Conservation (phyloP, 1,140 invertebrate species). For the Drosophila fuyamai region DNA sequence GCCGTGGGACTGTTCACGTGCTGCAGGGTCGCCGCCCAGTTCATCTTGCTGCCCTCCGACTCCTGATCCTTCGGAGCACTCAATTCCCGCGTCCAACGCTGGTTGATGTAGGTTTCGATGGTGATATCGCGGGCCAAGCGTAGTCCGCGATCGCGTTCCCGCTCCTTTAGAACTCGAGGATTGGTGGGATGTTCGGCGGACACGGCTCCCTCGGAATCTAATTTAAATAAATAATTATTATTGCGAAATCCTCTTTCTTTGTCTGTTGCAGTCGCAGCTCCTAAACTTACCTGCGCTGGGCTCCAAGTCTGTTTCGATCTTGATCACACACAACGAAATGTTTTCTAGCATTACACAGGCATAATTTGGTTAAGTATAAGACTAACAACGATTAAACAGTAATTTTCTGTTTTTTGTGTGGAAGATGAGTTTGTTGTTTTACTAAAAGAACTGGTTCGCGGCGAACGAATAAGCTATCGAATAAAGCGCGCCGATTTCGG, state of each 20-base stretch:
- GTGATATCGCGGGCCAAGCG: constrained; percentile 87
- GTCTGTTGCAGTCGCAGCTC: constrained; percentile 10
- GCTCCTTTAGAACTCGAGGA: constrained; percentile 76
- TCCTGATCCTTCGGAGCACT: background rate
- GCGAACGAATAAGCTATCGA: background rate
- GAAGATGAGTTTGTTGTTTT: constrained; percentile 26
- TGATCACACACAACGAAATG: constrained; percentile 82
- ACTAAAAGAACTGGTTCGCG: constrained; percentile 11
- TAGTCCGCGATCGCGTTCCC: constrained; percentile 86
- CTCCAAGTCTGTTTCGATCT: constrained; percentile 81
- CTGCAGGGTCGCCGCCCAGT: constrained; percentile 75
- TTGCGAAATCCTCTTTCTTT: constrained; percentile 31
- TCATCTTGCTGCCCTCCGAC: constrained; percentile 56
- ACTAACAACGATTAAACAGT: background rate
- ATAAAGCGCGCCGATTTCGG: too few relatives aligned
- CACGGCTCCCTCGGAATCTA: constrained; percentile 66
- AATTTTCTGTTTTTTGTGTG: constrained; percentile 21
- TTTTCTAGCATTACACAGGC: constrained; percentile 81
- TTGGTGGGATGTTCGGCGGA: constrained; percentile 80
- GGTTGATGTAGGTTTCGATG: constrained; percentile 88
- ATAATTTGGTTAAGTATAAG: constrained; percentile 55
- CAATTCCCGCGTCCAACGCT: constrained; percentile 82
- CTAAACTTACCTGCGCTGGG: constrained; percentile 53
- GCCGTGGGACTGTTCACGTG: constrained; percentile 70
- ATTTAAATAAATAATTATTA: constrained; percentile 8